A percentile compares a stretch with the other conserved stretches of the same genome.
Evolutionary conservation across 2,888 invertebrate genomes (phyloP).

Genomic region (Spodoptera picta): DNA sequence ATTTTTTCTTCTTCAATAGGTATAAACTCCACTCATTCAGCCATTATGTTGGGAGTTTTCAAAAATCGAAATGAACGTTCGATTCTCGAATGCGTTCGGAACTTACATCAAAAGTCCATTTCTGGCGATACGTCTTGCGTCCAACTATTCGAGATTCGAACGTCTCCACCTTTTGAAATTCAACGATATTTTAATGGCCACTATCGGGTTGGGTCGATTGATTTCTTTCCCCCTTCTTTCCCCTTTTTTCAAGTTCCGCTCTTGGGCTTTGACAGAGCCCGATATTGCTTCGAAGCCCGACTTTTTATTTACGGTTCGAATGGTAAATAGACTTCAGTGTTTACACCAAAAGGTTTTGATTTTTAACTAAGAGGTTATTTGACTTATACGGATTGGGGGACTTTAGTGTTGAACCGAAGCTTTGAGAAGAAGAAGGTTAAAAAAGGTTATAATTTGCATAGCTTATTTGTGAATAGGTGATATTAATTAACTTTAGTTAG

Average conservation of each 20-base stretch:
- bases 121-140: slow-evolving; percentile 78
- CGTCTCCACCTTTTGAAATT: slow-evolving; percentile 82
- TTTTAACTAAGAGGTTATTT: slow-evolving; percentile 55
- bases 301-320: slow-evolving; percentile 78
- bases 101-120: slow-evolving; percentile 86
- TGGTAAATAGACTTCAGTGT: slow-evolving; percentile 67
- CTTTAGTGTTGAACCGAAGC: slow-evolving; percentile 17
- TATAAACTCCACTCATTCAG: slow-evolving; percentile 9
- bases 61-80: slow-evolving; percentile 51
- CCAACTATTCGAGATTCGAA: slow-evolving; percentile 70
- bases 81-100: slow-evolving; percentile 63
- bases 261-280: slow-evolving; percentile 71
- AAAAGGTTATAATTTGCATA: slow-evolving; percentile 9
- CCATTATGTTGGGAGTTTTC: slow-evolving; percentile 27
- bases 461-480: slow-evolving; percentile 1
- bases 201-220: slow-evolving; percentile 79
- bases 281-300: slow-evolving; percentile 70
- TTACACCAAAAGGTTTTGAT: slow-evolving; percentile 59
- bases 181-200: slow-evolving; percentile 88
- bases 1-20: slow-evolving; percentile 2
- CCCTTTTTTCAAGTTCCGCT: slow-evolving; percentile 64
- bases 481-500: no score
- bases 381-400: slow-evolving; percentile 49
- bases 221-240: slow-evolving; percentile 70
- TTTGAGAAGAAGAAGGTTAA: no score